Evolutionary conservation across 2,888 invertebrate genomes (phyloP).

Genomic region (Trachelus iudaicus): DNA sequence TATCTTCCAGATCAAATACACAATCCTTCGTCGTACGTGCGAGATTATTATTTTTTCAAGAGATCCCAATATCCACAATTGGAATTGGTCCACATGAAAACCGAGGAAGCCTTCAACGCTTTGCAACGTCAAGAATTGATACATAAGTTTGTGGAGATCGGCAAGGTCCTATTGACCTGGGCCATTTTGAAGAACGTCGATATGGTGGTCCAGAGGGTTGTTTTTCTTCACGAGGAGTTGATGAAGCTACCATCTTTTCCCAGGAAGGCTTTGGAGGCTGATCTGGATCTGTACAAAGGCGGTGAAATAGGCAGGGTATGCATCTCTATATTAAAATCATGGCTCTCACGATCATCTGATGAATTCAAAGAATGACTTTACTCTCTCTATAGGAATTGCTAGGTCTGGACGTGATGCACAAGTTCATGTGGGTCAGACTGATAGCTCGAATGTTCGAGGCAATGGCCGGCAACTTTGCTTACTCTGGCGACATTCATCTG

Average conservation of each 20-base stretch:
- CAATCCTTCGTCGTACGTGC: conserved; percentile 93
- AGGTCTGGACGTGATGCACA: conserved; percentile 95
- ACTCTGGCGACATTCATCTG: conserved; percentile 95
- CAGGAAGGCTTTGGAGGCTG: conserved; percentile 96
- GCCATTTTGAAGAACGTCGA: conserved; percentile 92
- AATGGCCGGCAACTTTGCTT: conserved; percentile 97
- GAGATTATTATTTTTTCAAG: conserved; percentile 87
- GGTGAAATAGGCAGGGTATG: conserved; percentile 87
- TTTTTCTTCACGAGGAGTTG: conserved; percentile 97
- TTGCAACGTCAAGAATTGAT: conserved; percentile 90
- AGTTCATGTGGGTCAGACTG: conserved; percentile 98
- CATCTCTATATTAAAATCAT: background rate
- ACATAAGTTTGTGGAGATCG: conserved; percentile 96
- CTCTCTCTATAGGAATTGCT: conserved; percentile 75
- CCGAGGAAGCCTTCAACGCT: conserved; percentile 89
- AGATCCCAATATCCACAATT: conserved; percentile 98
- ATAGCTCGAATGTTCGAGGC: conserved; percentile 97
- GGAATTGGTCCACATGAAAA: conserved; percentile 92
- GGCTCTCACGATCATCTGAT: background rate
- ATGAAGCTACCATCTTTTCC: conserved; percentile 99
- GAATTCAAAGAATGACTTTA: background rate
- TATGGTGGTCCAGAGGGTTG: conserved; percentile 96
- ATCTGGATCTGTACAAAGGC: conserved; percentile 90
- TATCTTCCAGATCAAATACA: conserved; percentile 88
- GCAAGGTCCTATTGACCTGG: conserved; percentile 93